Conservation (phyloP, 2,888 invertebrate species). For the Xylocampa areola region DNA sequence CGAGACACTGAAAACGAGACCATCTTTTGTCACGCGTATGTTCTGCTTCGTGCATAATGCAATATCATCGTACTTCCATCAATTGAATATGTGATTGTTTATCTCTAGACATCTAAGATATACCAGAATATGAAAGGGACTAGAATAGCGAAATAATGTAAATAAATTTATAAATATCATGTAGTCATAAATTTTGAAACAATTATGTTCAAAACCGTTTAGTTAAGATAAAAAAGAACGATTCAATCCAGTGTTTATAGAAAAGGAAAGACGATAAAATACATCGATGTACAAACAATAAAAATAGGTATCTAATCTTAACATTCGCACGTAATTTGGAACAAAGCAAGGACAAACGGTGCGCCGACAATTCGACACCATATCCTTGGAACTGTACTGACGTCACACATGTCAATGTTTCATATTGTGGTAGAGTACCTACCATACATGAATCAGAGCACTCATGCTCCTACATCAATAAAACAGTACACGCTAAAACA, state of each 20-base stretch:
- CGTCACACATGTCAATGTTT: conserved; percentile 58
- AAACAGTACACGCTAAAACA: conserved; percentile 41
- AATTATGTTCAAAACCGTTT: too few relatives aligned
- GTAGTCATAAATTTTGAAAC: too few relatives aligned
- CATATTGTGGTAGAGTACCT: conserved; percentile 33
- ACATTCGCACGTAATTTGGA: conserved; percentile 35
- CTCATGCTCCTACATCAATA: conserved; percentile 42
- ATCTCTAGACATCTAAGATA: not conserved
- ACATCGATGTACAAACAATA: conserved; percentile 26
- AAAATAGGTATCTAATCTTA: conserved; percentile 39
- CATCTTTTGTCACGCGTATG: conserved; percentile 8
- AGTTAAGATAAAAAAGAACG: too few relatives aligned
- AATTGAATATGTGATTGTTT: not conserved
- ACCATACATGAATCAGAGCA: conserved; percentile 36
- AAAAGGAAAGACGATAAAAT: conserved; percentile 10
- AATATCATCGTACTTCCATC: conserved; percentile 10
- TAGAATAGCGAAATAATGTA: too few relatives aligned
- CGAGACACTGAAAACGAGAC: conserved; percentile 30
- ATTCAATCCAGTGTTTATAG: too few relatives aligned
- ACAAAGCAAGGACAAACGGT: conserved; percentile 58
- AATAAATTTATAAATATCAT: too few relatives aligned
- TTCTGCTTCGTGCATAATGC: conserved; percentile 9
- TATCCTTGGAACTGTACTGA: conserved; percentile 55
- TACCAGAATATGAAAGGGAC: too few relatives aligned
- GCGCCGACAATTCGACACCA: conserved; percentile 47